phyloP scores from a whole-genome alignment of 2,888 invertebrate species.

The Boloria selene region DNA sequence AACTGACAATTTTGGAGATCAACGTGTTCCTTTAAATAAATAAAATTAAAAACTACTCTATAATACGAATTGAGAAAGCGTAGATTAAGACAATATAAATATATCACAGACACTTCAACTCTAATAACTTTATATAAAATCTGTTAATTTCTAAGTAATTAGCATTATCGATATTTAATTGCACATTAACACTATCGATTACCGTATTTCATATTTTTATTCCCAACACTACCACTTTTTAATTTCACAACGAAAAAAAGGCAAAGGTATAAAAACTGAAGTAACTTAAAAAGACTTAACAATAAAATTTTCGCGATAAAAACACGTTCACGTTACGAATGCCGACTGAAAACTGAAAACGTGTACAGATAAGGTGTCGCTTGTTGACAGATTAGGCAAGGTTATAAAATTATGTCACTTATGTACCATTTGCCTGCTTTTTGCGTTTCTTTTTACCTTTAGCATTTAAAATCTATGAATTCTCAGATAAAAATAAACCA shows the following conservation, averaged over 20 bases:
- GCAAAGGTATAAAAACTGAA: too few species aligned
- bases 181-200: not conserved
- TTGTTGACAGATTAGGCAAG: conserved; percentile 4
- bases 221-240: too few species aligned
- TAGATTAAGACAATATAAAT: not conserved
- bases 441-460: not conserved
- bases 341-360: conserved; percentile 22
- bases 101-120: not conserved
- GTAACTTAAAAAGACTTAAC: not conserved
- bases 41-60: too few species aligned
- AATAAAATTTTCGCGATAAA: not conserved
- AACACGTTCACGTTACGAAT: not conserved
- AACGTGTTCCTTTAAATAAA: too few species aligned
- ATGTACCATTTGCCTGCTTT: not conserved
- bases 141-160: not conserved
- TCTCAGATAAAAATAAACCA: too few species aligned
- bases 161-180: conserved; percentile 11
- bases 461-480: not conserved
- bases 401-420: not conserved
- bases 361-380: conserved; percentile 22
- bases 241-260: too few species aligned
- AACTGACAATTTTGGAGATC: too few species aligned
- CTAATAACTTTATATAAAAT: not conserved
- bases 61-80: too few species aligned
- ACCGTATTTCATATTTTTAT: not conserved